phyloP scores from a whole-genome alignment of 2,797 vertebrate genomes.

The Tokudaia muenninki region DNA sequence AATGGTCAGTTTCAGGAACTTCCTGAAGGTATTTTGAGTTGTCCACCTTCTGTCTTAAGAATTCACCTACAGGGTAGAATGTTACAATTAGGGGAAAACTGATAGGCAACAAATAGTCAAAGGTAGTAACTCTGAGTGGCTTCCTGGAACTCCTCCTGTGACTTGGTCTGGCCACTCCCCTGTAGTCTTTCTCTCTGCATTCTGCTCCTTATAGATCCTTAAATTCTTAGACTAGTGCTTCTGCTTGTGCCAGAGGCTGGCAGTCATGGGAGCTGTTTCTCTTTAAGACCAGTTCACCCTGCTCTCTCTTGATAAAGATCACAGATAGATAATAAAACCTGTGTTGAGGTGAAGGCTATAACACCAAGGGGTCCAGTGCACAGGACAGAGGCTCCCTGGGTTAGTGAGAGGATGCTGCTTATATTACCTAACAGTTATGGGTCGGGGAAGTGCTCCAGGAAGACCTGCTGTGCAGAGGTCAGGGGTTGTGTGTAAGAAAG shows the following conservation, averaged over 20 bases:
- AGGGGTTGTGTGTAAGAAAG: neutral
- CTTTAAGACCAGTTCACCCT: neutral
- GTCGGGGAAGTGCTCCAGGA: neutral
- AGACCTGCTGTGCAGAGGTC: neutral
- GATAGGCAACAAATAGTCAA: neutral
- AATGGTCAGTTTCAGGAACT: neutral
- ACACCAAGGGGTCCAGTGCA: neutral
- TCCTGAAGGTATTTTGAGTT: neutral
- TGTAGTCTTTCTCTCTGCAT: neutral
- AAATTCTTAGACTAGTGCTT: neutral
- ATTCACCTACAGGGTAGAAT: neutral
- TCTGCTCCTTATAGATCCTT: neutral
- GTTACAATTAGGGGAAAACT: neutral
- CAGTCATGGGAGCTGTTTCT: neutral
- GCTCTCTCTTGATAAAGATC: neutral
- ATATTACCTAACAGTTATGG: no score
- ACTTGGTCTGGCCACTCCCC: neutral
- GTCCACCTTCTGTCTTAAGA: neutral
- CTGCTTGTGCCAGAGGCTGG: neutral
- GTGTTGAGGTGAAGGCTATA: neutral
- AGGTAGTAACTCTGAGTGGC: neutral
- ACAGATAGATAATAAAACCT: neutral
- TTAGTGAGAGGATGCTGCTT: neutral
- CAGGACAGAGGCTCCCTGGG: neutral
- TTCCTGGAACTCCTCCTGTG: neutral